phyloP scores from a whole-genome alignment of 1,140 invertebrate species.

The Drosophila biarmipes region DNA sequence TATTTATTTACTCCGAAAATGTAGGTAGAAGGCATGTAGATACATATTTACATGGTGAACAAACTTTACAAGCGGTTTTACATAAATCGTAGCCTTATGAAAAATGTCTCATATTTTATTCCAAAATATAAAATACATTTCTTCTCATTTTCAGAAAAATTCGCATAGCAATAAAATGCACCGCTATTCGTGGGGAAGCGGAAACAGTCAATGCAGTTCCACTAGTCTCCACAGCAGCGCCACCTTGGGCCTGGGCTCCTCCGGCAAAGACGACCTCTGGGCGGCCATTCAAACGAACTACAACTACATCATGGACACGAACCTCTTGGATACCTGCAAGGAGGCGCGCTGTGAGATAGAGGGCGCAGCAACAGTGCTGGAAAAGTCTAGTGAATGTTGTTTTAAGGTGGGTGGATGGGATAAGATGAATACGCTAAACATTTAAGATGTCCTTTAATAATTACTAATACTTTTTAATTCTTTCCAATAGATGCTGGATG shows the following conservation, averaged over 20 bases:
- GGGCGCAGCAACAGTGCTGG: constrained; percentile 51
- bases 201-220: constrained; percentile 86
- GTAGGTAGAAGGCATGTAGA: too few species aligned
- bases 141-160: constrained; percentile 31
- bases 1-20: too few species aligned
- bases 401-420: constrained; percentile 44
- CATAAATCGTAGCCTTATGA: too few species aligned
- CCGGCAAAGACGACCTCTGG: constrained; percentile 93
- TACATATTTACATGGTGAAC: too few species aligned
- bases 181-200: constrained; percentile 89
- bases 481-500: constrained; percentile 65
- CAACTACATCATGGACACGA: constrained; percentile 97
- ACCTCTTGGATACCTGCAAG: constrained; percentile 94
- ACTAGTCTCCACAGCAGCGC: constrained; percentile 86
- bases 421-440: background rate
- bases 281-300: constrained; percentile 94
- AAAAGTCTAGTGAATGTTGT: constrained; percentile 48
- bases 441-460: background rate
- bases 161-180: constrained; percentile 69
- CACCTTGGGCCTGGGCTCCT: constrained; percentile 72
- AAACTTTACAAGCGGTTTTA: too few species aligned
- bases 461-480: background rate
- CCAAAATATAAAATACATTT: background rate
- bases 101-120: too few species aligned
- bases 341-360: constrained; percentile 84